Conservation (phyloP, 2,113 vertebrate species). For the Dolichotis patagonum region DNA sequence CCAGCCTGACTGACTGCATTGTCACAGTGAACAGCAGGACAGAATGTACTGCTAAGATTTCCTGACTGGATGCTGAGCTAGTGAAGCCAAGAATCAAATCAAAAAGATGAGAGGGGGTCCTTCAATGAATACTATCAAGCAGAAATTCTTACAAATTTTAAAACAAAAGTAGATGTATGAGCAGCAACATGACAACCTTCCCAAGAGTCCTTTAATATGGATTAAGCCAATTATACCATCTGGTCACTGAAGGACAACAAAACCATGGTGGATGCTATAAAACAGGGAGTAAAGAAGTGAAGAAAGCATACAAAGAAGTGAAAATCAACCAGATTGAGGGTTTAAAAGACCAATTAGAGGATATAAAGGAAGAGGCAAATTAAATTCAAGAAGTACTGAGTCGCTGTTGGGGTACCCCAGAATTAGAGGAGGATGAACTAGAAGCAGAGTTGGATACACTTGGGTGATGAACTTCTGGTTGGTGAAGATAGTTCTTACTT, state of each 20-base stretch:
- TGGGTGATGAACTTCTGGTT: conserved; percentile 94
- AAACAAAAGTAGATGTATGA: conserved; percentile 99
- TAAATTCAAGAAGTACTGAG: background rate
- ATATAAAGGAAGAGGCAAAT: background rate
- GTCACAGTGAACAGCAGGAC: conserved; percentile 90
- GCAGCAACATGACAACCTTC: conserved; percentile 93
- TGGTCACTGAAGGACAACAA: conserved; percentile 95
- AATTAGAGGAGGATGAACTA: too few species aligned
- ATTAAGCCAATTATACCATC: conserved; percentile 96
- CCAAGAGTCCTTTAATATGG: conserved; percentile 99
- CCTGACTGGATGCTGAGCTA: conserved; percentile 94
- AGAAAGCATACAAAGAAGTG: conserved; percentile 92
- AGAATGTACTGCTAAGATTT: conserved; percentile 95
- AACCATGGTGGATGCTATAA: conserved; percentile 97
- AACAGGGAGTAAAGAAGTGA: conserved; percentile 97
- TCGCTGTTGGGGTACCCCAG: background rate
- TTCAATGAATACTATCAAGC: conserved; percentile 96
- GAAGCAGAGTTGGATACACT: conserved; percentile 91
- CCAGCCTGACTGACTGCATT: background rate
- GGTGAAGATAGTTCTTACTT: conserved; percentile 95
- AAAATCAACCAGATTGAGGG: conserved; percentile 97
- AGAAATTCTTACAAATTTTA: conserved; percentile 92
- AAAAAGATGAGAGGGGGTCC: conserved; percentile 94
- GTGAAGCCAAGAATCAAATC: conserved; percentile 97
- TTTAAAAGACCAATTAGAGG: background rate